A percentile compares a stretch with the other conserved stretches of the same genome.
Conservation (phyloP, 2,797 vertebrate genomes). For the Podarcis lilfordi region DNA sequence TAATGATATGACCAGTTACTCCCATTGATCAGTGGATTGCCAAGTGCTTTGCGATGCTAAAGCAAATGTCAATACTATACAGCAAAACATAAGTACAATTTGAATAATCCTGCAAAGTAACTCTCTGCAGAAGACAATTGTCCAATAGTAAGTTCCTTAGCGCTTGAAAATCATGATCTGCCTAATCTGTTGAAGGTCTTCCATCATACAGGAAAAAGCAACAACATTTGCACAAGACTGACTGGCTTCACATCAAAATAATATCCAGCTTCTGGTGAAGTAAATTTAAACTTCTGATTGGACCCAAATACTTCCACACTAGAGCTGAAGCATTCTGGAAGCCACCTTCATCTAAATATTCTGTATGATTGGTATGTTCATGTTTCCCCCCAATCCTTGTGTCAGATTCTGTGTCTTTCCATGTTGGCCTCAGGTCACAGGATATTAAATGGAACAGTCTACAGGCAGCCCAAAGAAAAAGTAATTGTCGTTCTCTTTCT, state of each 20-base stretch:
- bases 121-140: not conserved
- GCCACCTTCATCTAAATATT: slow-evolving; percentile 1
- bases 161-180: not conserved
- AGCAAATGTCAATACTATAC: not conserved
- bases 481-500: slow-evolving; percentile 66
- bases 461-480: slow-evolving; percentile 58
- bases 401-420: slow-evolving; percentile 43
- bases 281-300: not conserved
- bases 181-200: not conserved
- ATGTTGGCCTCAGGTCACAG: slow-evolving; percentile 57
- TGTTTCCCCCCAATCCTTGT: slow-evolving; percentile 35
- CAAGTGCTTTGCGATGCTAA: not conserved
- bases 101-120: not conserved
- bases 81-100: not conserved
- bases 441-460: slow-evolving; percentile 68
- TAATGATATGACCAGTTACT: not conserved
- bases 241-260: not conserved
- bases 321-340: not conserved
- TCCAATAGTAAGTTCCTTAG: accelerated
- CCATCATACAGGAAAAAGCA: not conserved
- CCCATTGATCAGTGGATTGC: not conserved
- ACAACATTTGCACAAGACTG: not conserved
- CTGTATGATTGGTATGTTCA: slow-evolving; percentile 42
- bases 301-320: not conserved
- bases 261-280: not conserved